A percentile compares a stretch with the other conserved stretches of the same genome.
These are phyloP conservation scores for Notothenia rossii DNA, from an alignment of 2,113 vertebrate genomes.

Conservation along the genomic window DNA sequence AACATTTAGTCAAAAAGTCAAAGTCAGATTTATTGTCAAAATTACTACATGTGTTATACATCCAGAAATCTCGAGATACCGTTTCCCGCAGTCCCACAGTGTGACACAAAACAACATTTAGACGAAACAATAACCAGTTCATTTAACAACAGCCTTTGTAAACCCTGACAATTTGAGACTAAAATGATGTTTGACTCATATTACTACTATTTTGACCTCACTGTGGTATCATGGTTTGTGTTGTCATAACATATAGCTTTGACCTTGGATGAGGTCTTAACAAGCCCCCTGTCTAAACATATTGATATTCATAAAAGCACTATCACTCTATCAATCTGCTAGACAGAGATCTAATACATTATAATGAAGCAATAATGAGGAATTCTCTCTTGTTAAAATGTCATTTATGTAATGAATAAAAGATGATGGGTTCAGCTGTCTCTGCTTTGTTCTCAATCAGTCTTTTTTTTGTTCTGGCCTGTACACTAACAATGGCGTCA, in stretches of 20 bases:
- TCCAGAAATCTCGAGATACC: no score
- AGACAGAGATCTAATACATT: constrained; percentile 82
- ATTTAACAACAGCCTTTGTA: constrained; percentile 5
- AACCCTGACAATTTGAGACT: not conserved
- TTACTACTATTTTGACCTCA: constrained; percentile 50
- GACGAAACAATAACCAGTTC: not conserved
- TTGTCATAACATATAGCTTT: constrained; percentile 79
- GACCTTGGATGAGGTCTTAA: constrained; percentile 79
- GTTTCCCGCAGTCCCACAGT: no score
- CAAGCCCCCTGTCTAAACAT: constrained; percentile 75
- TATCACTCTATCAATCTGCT: constrained; percentile 80
- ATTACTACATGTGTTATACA: no score
- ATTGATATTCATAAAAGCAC: constrained; percentile 83
- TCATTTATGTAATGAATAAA: constrained; percentile 85
- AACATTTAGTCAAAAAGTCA: no score
- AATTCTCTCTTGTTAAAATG: constrained; percentile 85
- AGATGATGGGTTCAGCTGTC: constrained; percentile 81
- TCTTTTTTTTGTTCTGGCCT: constrained; percentile 67
- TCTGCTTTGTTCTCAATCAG: constrained; percentile 82
- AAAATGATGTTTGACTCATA: constrained; percentile 30
- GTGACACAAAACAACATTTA: not conserved
- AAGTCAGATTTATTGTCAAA: no score
- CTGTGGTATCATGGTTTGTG: constrained; percentile 51
- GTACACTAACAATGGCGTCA: constrained; percentile 82
- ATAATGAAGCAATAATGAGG: constrained; percentile 84